Conservation (phyloP, 2,113 vertebrate species). For the Myxocyprinus asiaticus region DNA sequence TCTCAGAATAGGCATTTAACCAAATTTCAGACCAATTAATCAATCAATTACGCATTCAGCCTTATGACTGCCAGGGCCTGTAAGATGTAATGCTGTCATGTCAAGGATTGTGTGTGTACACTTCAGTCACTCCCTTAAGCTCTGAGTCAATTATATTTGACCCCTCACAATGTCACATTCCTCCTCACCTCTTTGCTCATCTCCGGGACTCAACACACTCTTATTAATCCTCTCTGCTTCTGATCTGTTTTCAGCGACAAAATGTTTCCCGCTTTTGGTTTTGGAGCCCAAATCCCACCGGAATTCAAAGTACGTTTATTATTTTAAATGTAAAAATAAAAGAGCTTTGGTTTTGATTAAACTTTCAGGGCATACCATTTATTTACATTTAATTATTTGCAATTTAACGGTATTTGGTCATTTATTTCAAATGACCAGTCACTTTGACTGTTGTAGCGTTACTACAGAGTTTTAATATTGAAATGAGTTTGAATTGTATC, state of each 20-base stretch:
- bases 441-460: too few relatives aligned
- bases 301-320: slow-evolving; percentile 88
- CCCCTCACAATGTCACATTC: slow-evolving; percentile 26
- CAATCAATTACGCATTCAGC: background rate
- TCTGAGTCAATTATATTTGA: slow-evolving; percentile 41
- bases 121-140: background rate
- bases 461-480: too few relatives aligned
- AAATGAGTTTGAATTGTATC: too few relatives aligned
- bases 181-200: slow-evolving; percentile 26
- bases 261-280: slow-evolving; percentile 99
- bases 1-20: background rate
- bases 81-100: background rate
- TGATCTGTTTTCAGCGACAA: slow-evolving; percentile 92
- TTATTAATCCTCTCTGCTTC: slow-evolving; percentile 48
- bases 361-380: background rate
- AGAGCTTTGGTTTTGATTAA: background rate
- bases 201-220: slow-evolving; percentile 38
- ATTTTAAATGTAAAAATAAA: background rate
- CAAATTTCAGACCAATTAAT: background rate
- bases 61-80: background rate
- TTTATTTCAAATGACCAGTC: too few relatives aligned
- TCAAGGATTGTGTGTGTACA: background rate
- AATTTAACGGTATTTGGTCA: too few relatives aligned
- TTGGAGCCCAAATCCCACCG: slow-evolving; percentile 96
- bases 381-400: too few relatives aligned